phyloP scores from a whole-genome alignment of 2,113 vertebrate species.

The Stictonetta naevosa region DNA sequence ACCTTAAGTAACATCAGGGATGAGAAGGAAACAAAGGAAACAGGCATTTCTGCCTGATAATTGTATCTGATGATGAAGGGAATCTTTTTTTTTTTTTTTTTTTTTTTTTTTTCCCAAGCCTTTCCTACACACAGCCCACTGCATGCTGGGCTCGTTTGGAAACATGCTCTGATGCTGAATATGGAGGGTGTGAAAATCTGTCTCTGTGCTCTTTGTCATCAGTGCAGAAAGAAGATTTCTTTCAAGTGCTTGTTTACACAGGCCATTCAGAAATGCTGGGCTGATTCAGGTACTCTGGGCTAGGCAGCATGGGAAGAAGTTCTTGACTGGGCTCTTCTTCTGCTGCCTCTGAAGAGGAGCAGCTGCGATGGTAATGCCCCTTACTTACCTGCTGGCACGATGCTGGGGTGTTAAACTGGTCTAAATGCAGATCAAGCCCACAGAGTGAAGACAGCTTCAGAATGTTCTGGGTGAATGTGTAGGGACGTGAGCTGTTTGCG shows the following conservation, averaged over 20 bases:
- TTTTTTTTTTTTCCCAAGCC: neutral
- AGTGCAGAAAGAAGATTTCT: neutral
- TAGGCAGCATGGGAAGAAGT: fast-evolving
- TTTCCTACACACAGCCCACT: neutral
- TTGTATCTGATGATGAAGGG: neutral
- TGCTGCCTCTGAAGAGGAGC: neutral
- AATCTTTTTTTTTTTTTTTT: neutral
- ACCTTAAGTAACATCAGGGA: neutral
- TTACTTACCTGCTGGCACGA: neutral
- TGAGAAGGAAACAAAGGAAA: neutral
- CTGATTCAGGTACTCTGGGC: neutral
- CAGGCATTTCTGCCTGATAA: neutral
- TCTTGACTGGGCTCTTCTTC: neutral
- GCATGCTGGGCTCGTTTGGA: neutral
- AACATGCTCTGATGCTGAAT: neutral
- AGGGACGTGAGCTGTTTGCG: neutral
- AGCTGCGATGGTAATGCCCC: neutral
- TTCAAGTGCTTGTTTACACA: neutral
- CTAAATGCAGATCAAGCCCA: neutral
- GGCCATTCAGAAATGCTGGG: neutral
- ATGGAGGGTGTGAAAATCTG: neutral
- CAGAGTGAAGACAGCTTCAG: neutral
- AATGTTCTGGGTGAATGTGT: fast-evolving
- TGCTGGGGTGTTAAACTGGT: neutral
- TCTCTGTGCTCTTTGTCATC: neutral